Evolutionary conservation across 2,797 vertebrate species (phyloP).

Genomic region (Sus cebifrons): DNA sequence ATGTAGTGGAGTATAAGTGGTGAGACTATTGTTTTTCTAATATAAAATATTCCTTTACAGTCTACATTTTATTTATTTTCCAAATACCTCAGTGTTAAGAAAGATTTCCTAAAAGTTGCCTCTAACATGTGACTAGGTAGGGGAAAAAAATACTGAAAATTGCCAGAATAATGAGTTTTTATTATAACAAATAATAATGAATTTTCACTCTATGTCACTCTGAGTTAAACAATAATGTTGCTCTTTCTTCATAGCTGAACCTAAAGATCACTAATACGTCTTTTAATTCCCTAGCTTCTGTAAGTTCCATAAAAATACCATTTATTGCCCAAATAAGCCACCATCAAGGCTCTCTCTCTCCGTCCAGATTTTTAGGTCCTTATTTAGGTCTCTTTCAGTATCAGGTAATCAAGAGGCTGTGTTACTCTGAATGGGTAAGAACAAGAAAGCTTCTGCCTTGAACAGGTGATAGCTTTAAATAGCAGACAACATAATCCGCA

Average conservation of each 20-base stretch:
- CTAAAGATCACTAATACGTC: background rate
- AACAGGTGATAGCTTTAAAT: background rate
- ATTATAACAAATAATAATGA: background rate
- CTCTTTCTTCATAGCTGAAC: background rate
- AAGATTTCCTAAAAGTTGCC: constrained; percentile 12
- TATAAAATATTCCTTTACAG: background rate
- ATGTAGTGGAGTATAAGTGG: background rate
- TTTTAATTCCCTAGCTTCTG: constrained; percentile 20
- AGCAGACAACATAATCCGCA: background rate
- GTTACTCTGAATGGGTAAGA: background rate
- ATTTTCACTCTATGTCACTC: constrained; percentile 26
- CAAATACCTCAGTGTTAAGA: constrained; percentile 44
- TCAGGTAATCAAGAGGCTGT: background rate
- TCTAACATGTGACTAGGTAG: background rate
- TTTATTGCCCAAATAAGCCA: constrained; percentile 27
- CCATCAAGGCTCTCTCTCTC: background rate
- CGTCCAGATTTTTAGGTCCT: constrained; percentile 7
- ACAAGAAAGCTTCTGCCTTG: background rate
- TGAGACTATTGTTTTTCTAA: background rate
- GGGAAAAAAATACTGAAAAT: background rate
- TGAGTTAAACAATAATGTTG: background rate
- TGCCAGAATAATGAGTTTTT: constrained; percentile 28
- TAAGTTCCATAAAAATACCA: background rate
- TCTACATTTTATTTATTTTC: constrained; percentile 57
- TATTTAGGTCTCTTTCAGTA: background rate